Conservation (phyloP, 2,888 invertebrate genomes). For the Pollenia griseotomentosa region DNA sequence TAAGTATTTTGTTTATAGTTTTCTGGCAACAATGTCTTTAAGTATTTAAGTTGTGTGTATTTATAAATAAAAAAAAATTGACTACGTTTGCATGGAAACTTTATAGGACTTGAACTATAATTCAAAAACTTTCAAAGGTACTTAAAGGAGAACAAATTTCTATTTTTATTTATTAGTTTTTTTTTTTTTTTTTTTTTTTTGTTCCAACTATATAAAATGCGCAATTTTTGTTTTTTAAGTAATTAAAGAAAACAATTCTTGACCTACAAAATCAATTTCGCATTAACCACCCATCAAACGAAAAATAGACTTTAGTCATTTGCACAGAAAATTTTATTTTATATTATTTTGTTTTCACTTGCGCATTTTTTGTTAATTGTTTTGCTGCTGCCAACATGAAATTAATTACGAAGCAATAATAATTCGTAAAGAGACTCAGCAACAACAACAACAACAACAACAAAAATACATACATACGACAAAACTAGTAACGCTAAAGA, state of each 20-base stretch:
- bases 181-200: no score
- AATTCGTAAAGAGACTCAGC: conserved; percentile 23
- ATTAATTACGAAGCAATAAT: conserved; percentile 61
- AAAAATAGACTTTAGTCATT: conserved; percentile 1
- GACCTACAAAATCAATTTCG: conserved; percentile 41
- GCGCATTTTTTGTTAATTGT: conserved; percentile 33
- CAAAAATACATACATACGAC: not conserved
- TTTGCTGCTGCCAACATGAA: conserved; percentile 28
- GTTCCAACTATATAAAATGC: not conserved
- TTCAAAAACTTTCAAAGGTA: no score
- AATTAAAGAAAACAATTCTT: conserved; percentile 24
- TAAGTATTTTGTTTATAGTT: no score
- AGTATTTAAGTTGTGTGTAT: no score
- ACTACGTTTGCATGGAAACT: no score
- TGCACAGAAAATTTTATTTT: not conserved
- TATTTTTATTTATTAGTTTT: no score
- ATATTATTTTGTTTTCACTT: conserved; percentile 6
- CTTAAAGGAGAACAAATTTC: no score
- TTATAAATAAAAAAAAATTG: no score
- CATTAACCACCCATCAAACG: conserved; percentile 2
- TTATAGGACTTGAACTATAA: no score
- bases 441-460: not conserved
- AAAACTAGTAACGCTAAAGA: conserved; percentile 31
- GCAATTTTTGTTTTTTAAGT: not conserved
- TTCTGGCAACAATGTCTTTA: no score